A percentile compares a stretch with the other conserved stretches of the same genome.
These are phyloP conservation scores for Dolichopus griseipennis DNA, from an alignment of 2,888 invertebrate genomes.

Conservation along the genomic window DNA sequence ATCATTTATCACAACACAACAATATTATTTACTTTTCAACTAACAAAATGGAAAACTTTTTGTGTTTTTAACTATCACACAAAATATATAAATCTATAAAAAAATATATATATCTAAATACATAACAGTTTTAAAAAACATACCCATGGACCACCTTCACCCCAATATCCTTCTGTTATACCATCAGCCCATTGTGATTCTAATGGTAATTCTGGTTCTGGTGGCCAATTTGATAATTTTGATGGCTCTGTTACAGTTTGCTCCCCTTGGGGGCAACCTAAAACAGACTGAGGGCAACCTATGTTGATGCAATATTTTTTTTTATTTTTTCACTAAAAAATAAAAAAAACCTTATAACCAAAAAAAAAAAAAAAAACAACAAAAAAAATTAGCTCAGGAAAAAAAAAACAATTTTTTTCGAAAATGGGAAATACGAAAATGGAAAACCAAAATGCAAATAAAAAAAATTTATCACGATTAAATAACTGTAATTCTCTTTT, in stretches of 20 bases:
- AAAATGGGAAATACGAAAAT: too few relatives aligned
- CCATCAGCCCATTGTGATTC: slow-evolving; percentile 36
- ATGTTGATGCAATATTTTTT: slow-evolving; percentile 27
- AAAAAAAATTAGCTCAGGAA: neutral
- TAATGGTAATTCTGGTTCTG: slow-evolving; percentile 33
- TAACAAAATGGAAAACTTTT: too few relatives aligned
- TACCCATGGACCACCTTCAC: slow-evolving; percentile 35
- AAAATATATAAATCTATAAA: too few relatives aligned
- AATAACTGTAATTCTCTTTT: too few relatives aligned
- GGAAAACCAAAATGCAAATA: too few relatives aligned
- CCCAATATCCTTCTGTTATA: slow-evolving; percentile 34
- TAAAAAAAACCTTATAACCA: neutral
- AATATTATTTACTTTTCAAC: too few relatives aligned
- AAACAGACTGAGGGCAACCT: slow-evolving; percentile 35
- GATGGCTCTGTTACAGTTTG: slow-evolving; percentile 30
- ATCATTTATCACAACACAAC: too few relatives aligned
- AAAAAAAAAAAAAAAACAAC: neutral
- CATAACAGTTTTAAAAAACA: slow-evolving; percentile 19
- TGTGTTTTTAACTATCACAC: too few relatives aligned
- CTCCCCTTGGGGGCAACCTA: slow-evolving; percentile 34
- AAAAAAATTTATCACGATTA: too few relatives aligned
- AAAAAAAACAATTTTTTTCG: too few relatives aligned
- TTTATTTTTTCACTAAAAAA: neutral
- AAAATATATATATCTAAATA: too few relatives aligned
- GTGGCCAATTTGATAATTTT: slow-evolving; percentile 30